These are phyloP conservation scores for Mohoua ochrocephala DNA, from an alignment of 2,113 vertebrate genomes.

Conservation along the genomic window DNA sequence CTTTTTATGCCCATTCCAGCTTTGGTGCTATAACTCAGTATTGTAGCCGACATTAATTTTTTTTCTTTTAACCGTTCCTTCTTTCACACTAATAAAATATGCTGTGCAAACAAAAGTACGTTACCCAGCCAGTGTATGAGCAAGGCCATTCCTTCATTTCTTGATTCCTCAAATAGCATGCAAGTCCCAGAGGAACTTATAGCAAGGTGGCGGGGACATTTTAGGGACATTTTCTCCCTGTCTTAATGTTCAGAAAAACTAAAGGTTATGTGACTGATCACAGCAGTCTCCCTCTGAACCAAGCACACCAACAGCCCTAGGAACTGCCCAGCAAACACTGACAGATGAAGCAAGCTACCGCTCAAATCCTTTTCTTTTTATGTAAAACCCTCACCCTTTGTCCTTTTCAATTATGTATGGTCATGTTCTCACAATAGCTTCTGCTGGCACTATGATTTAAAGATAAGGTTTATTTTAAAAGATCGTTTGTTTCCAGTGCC, in stretches of 20 bases:
- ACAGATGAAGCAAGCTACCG: neutral
- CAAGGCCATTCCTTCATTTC: neutral
- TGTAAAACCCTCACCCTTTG: slow-evolving; percentile 18
- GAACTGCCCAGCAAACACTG: neutral
- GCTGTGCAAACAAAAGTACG: neutral
- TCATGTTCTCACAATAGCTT: slow-evolving; percentile 30
- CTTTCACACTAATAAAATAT: neutral
- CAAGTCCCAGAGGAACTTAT: neutral
- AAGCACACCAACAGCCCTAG: neutral
- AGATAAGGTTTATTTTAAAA: slow-evolving; percentile 33
- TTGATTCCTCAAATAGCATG: neutral
- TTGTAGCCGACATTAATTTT: neutral
- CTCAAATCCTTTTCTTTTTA: neutral
- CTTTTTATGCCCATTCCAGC: slow-evolving; percentile 10
- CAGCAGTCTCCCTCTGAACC: neutral
- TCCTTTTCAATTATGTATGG: slow-evolving; percentile 48
- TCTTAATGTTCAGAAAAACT: neutral
- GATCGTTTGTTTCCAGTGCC: neutral
- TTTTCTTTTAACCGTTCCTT: neutral
- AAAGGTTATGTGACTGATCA: neutral
- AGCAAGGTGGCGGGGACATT: neutral
- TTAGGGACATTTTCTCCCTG: neutral
- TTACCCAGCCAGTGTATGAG: neutral
- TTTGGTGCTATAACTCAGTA: slow-evolving; percentile 6
- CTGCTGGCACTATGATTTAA: slow-evolving; percentile 31